phyloP scores from a whole-genome alignment of 1,140 invertebrate genomes.

The Rhopalosiphum padi region DNA sequence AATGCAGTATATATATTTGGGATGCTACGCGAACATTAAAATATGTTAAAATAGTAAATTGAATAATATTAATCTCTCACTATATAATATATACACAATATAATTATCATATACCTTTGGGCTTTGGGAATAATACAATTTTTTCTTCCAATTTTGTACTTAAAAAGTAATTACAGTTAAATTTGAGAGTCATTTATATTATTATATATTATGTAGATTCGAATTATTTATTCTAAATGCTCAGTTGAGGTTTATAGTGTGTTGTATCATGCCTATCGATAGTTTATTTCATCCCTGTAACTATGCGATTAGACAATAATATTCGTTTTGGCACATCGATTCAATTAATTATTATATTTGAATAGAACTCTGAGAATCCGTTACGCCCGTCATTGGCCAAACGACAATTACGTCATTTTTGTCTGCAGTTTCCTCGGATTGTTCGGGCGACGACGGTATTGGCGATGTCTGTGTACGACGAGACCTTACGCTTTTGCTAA shows the following conservation, averaged over 20 bases:
- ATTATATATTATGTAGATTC: neutral
- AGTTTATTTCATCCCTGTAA: slow-evolving; percentile 44
- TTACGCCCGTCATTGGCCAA: slow-evolving; percentile 23
- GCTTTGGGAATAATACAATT: neutral
- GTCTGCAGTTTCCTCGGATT: slow-evolving; percentile 13
- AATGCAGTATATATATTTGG: neutral
- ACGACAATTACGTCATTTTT: slow-evolving; percentile 53
- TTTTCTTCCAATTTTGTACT: neutral
- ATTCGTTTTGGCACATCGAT: slow-evolving; percentile 28
- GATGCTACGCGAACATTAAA: neutral
- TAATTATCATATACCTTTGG: neutral
- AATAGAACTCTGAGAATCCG: slow-evolving; percentile 42
- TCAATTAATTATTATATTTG: slow-evolving; percentile 18
- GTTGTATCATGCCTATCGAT: neutral
- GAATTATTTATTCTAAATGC: neutral
- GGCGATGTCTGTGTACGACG: slow-evolving; percentile 48
- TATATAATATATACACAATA: neutral
- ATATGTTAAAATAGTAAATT: neutral
- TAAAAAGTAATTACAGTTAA: neutral
- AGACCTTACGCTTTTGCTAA: slow-evolving; percentile 51
- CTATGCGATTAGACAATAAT: slow-evolving; percentile 29
- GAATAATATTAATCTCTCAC: neutral
- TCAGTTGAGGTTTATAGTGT: neutral
- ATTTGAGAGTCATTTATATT: neutral
- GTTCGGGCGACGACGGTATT: slow-evolving; percentile 45